A percentile compares a stretch with the other conserved stretches of the same genome.
phyloP scores from a whole-genome alignment of 1,140 invertebrate genomes.

The Sycophila sp. region DNA sequence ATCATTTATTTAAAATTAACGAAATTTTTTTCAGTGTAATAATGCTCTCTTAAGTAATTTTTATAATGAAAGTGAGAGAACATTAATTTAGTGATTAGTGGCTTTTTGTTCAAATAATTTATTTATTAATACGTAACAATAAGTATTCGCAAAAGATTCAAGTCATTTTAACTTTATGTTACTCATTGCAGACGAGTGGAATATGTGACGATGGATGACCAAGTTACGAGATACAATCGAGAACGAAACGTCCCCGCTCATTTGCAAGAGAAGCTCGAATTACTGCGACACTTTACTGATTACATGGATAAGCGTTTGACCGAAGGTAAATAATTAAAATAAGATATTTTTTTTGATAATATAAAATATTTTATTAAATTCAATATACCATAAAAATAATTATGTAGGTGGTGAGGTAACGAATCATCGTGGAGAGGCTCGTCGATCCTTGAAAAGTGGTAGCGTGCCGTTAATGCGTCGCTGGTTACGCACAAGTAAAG shows the following conservation, averaged over 20 bases:
- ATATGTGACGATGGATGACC: constrained; percentile 89
- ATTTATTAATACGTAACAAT: too few relatives aligned
- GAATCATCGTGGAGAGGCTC: neutral
- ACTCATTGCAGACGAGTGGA: constrained; percentile 80
- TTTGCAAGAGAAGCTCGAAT: constrained; percentile 93
- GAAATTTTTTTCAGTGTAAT: too few relatives aligned
- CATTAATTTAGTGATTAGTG: too few relatives aligned
- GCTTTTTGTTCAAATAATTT: too few relatives aligned
- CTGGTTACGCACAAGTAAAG: constrained; percentile 79
- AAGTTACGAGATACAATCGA: constrained; percentile 85
- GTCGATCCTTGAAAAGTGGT: constrained; percentile 50
- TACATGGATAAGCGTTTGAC: constrained; percentile 98
- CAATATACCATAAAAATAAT: neutral
- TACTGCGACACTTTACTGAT: constrained; percentile 93
- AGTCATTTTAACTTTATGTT: neutral
- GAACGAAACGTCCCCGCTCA: constrained; percentile 81
- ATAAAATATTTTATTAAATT: neutral
- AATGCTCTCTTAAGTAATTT: too few relatives aligned
- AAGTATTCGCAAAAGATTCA: neutral
- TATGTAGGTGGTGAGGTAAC: constrained; percentile 15
- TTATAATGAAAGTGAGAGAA: too few relatives aligned
- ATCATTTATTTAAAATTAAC: too few relatives aligned
- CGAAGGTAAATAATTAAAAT: constrained; percentile 70
- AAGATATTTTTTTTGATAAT: neutral
- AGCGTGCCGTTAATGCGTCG: constrained; percentile 74